Evolutionary conservation across 1,140 invertebrate species (phyloP).

Genomic region (Scaptodrosophila lebanonensis): DNA sequence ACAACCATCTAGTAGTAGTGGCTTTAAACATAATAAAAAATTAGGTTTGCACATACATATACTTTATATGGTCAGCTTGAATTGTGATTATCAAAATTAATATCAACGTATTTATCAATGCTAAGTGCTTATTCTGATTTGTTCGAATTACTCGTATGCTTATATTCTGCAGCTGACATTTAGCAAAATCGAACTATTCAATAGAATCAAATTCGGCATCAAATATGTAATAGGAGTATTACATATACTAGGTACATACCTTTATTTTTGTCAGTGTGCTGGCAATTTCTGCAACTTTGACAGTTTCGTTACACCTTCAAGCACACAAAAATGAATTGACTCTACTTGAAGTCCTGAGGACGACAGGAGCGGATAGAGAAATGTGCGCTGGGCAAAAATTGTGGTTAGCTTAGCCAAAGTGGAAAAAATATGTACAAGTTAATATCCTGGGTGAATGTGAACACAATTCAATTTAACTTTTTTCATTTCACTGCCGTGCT

Average conservation of each 20-base stretch:
- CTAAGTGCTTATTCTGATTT: no score
- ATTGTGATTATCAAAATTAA: no score
- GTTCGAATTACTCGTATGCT: no score
- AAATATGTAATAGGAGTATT: background rate
- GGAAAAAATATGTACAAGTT: constrained; percentile 25
- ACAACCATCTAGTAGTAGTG: no score
- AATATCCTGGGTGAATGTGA: constrained; percentile 59
- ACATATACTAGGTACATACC: background rate
- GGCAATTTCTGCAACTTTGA: constrained; percentile 52
- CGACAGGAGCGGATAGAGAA: constrained; percentile 22
- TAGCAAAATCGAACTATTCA: no score
- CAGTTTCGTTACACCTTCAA: constrained; percentile 51
- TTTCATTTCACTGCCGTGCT: constrained; percentile 58
- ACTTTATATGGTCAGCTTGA: no score
- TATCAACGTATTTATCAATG: no score
- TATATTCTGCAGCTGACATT: no score
- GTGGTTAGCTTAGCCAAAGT: constrained; percentile 23
- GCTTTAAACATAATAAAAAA: no score
- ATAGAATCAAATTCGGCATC: no score
- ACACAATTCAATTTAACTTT: constrained; percentile 73
- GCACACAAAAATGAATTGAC: constrained; percentile 47
- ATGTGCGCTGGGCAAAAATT: constrained; percentile 29
- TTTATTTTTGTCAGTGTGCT: constrained; percentile 22
- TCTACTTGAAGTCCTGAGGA: constrained; percentile 57
- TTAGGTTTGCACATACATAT: no score